These are phyloP conservation scores for Lates calcarifer DNA, from an alignment of 2,113 vertebrate genomes.

Conservation along the genomic window DNA sequence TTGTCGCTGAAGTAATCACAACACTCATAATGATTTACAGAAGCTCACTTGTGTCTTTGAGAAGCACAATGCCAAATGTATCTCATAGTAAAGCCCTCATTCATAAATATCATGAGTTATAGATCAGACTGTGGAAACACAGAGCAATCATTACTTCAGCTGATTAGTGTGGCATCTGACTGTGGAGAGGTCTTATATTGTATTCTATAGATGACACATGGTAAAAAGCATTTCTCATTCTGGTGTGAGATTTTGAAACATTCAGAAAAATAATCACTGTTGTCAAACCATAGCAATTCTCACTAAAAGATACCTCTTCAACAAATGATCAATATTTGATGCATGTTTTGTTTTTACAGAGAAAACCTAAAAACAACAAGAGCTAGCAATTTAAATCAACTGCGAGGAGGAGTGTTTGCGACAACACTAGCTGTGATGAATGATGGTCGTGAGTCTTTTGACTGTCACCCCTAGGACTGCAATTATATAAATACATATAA, in stretches of 20 bases:
- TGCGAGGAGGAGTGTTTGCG: slow-evolving; percentile 3
- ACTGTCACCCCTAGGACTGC: slow-evolving; percentile 20
- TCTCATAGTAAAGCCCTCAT: background rate
- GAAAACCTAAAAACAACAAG: slow-evolving; percentile 6
- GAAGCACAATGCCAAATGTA: background rate
- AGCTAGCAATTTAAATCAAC: slow-evolving; percentile 27
- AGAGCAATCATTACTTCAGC: slow-evolving; percentile 41
- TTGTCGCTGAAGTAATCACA: slow-evolving; percentile 23
- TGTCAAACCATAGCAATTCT: slow-evolving; percentile 7
- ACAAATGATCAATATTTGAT: slow-evolving; percentile 9
- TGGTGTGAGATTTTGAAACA: slow-evolving; percentile 10
- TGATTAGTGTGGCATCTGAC: slow-evolving; percentile 19
- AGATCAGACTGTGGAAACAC: slow-evolving; percentile 9
- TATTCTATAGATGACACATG: background rate
- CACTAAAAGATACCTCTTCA: background rate
- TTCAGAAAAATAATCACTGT: slow-evolving; percentile 3
- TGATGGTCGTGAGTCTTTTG: slow-evolving; percentile 30
- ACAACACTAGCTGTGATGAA: slow-evolving; percentile 33
- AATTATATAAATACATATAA: slow-evolving; percentile 33
- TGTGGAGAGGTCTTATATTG: slow-evolving; percentile 10
- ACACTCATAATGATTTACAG: slow-evolving; percentile 10
- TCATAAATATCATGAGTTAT: slow-evolving; percentile 46
- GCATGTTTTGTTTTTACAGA: background rate
- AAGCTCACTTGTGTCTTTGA: slow-evolving; percentile 7
- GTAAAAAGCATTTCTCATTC: slow-evolving; percentile 10